Percentiles rank a stretch among this genome's conserved stretches.
phyloP scores from a whole-genome alignment of 2,888 invertebrate genomes.

The Ceratothoa steindachneri region DNA sequence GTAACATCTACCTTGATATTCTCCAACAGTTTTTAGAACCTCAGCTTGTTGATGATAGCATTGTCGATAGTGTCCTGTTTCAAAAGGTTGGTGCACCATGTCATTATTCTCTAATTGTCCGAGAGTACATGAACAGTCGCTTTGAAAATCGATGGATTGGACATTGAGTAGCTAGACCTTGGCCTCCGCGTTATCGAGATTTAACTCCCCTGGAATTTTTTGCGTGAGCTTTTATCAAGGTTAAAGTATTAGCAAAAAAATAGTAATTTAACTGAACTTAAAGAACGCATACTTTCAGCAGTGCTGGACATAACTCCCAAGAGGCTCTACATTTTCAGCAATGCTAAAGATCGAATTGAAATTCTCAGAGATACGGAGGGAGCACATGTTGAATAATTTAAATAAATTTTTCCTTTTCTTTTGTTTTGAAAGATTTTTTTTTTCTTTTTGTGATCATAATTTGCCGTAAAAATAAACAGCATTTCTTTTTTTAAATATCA shows the following conservation, averaged over 20 bases:
- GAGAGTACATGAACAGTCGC: background rate
- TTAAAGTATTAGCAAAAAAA: background rate
- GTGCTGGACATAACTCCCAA: background rate
- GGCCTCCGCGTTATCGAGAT: background rate
- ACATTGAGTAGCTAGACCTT: background rate
- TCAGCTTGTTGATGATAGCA: background rate
- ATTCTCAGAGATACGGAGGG: background rate
- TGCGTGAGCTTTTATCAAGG: background rate
- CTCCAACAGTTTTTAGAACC: background rate
- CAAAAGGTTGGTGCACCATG: background rate
- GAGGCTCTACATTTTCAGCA: background rate
- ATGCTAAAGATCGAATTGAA: background rate
- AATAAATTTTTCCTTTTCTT: background rate
- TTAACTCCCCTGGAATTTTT: slow-evolving; percentile 2
- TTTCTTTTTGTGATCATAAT: background rate
- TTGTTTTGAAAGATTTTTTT: background rate
- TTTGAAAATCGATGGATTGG: background rate
- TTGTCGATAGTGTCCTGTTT: background rate
- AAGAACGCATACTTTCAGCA: background rate
- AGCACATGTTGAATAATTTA: background rate
- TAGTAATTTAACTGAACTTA: background rate
- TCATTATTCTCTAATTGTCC: background rate
- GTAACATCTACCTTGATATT: slow-evolving; percentile 1
- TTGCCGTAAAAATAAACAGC: too few species aligned
- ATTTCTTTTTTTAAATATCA: too few species aligned